These are phyloP conservation scores for Sebastes nivosus DNA, from an alignment of 2,797 vertebrate genomes.

Conservation along the genomic window DNA sequence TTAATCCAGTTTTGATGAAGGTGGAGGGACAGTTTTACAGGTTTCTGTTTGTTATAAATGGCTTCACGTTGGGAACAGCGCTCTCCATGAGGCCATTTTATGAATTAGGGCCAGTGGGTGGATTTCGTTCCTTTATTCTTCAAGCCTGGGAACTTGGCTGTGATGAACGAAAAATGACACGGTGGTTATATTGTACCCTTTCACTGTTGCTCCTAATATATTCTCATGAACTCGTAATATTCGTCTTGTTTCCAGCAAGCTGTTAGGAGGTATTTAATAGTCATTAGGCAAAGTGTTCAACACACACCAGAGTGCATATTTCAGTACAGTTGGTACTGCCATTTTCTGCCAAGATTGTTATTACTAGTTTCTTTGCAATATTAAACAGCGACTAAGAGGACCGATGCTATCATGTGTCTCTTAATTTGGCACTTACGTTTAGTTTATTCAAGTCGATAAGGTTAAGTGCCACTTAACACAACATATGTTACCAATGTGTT, in stretches of 20 bases:
- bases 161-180: constrained; percentile 17
- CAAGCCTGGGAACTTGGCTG: constrained; percentile 33
- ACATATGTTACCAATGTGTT: not conserved
- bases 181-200: constrained; percentile 12
- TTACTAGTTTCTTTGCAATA: not conserved
- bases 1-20: constrained; percentile 72
- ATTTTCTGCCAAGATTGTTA: not conserved
- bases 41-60: constrained; percentile 46
- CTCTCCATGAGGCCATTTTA: constrained; percentile 15
- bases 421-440: not conserved
- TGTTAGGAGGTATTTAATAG: constrained; percentile 30
- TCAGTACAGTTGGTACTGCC: not conserved
- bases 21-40: constrained; percentile 29
- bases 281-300: constrained; percentile 27
- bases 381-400: not conserved
- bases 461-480: not conserved
- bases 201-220: constrained; percentile 18
- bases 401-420: not conserved
- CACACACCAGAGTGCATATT: not conserved
- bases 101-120: constrained; percentile 22
- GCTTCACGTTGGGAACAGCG: constrained; percentile 25
- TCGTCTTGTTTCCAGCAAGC: constrained; percentile 17
- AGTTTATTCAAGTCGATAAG: not conserved
- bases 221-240: constrained; percentile 31
- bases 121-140: constrained; percentile 30